These are phyloP conservation scores for Xiphophorus couchianus DNA, from an alignment of 2,113 vertebrate species.

Conservation along the genomic window DNA sequence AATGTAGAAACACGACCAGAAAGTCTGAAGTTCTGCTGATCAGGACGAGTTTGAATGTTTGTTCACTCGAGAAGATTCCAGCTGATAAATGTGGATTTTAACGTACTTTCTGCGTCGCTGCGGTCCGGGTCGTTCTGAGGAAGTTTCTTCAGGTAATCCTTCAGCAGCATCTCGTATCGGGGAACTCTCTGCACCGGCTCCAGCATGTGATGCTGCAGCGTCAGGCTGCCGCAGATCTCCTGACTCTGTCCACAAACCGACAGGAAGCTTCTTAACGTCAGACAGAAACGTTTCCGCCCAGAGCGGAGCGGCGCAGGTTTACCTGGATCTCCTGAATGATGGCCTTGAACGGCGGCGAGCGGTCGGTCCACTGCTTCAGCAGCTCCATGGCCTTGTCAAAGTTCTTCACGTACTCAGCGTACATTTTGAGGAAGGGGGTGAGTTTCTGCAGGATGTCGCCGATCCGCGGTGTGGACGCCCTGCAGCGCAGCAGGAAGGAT, in stretches of 20 bases:
- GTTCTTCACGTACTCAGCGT: slow-evolving; percentile 95
- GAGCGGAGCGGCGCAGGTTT: slow-evolving; percentile 1
- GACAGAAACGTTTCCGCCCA: not conserved
- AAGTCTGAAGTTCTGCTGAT: not conserved
- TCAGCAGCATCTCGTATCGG: slow-evolving; percentile 97
- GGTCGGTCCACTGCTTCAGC: slow-evolving; percentile 92
- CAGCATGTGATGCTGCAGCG: slow-evolving; percentile 97
- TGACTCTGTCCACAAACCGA: slow-evolving; percentile 82
- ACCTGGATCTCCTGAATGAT: slow-evolving; percentile 96
- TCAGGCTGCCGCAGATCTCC: slow-evolving; percentile 88
- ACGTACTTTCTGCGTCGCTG: slow-evolving; percentile 91
- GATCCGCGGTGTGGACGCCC: slow-evolving; percentile 87
- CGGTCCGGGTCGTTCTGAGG: slow-evolving; percentile 89
- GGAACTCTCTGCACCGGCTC: slow-evolving; percentile 97
- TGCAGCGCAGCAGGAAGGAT: slow-evolving; percentile 27
- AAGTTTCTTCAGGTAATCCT: slow-evolving; percentile 97
- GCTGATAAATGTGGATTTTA: not conserved
- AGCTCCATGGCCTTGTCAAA: slow-evolving; percentile 96
- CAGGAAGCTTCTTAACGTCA: not conserved
- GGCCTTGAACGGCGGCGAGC: slow-evolving; percentile 91
- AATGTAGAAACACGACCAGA: not conserved
- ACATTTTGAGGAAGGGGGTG: slow-evolving; percentile 99
- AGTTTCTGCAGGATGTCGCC: slow-evolving; percentile 96
- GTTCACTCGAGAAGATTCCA: no score
- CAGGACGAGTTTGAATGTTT: not conserved